Base-by-base conservation (phyloP, 1,140 invertebrate genomes). In the Sitophilus oryzae region DNA sequence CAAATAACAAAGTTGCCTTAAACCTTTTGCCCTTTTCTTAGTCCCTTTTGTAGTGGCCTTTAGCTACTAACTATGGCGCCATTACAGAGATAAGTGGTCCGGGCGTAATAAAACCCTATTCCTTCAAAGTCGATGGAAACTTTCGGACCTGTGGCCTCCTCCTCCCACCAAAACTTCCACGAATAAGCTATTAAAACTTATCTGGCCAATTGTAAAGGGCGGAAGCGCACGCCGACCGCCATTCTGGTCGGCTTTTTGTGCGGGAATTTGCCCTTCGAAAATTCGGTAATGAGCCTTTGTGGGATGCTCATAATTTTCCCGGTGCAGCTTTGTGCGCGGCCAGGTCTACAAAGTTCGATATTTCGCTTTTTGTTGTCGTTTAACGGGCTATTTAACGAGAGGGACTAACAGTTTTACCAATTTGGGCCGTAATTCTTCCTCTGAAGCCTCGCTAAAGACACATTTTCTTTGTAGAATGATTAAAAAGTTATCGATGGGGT, bases 11-110 rank as follows among this genome's bases (percentile, higher is more conserved):
- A n/a, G n/a, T n/a, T n/a, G n/a, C n/a, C n/a, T n/a, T n/a, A n/a
- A n/a, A n/a, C n/a, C n/a, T n/a, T n/a, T n/a, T n/a, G n/a, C n/a
- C n/a, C n/a, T n/a, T n/a, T n/a, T n/a, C n/a, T n/a, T n/a, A n/a
- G n/a, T n/a, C n/a, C n/a, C 47, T 49, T 49, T 49, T 49, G 47
- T 40, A 49, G 47, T 49, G 47, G 47, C 36, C 47, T 36, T 37
- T 38, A 38, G 30, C 47, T 36, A 49, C 20, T 49, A 49, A 49
- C 47, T 38, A 38, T 49, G 37, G 47, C 34, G 21, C 47, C 34
- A 19, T 49, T 49, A 49, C 23, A 14, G 6, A 49, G 47, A 49
- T 49, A 49, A 40, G 37, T 21, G 20, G 10, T 38, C 21, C 30
- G 16, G 11, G 18, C 38, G 34, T 49, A 49, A 49, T 49, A 49